Base-by-base conservation (phyloP, 2,113 vertebrate genomes). In the Neotragus moschatus region DNA sequence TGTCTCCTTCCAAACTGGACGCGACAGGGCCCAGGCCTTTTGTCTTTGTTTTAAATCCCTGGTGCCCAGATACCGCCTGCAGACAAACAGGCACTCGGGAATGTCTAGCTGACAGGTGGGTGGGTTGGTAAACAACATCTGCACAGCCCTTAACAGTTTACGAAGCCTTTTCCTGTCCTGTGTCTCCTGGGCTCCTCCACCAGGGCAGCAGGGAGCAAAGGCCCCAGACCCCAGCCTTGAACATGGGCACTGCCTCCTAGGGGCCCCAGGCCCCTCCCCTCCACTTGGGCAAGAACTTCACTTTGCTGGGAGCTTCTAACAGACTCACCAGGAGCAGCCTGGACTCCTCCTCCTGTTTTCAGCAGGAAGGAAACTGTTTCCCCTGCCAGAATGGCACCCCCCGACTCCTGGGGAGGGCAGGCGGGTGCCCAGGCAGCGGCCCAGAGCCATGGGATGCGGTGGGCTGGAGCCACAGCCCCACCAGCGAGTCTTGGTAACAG, bases 401-500 rank as follows among this genome's bases (percentile, higher is more conserved):
- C 47, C 25, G 16, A 2, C 55, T 36, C 39, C 51, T 0, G 6
- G 70, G 87, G 91, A 94, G 77, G 90, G 15, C 87, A 61, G 85
- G 95, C 51, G 15, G 89, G 90, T 84, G 79, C 96, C 96, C 94
- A 87, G 95, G 97, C 60, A 73, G 84, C 14, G 2, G 77, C 86
- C 92, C 19, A 9, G 82, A 94, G 85, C 96, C 49, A 36, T 39
- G 90, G 84, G 96, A 89, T 85, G 92, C 10, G 17, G 93, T 25
- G 28, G 70, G 92, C 93, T 97, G 90, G 73, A 55, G 94, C 60
- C 2, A 28, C 92, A 85, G 95, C 95, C 90, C 92, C 94, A 86
- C 96, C 96, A 95, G 87, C 26, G 21, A 99, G 98, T 98, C 98
- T 98, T 99, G 98, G 99, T 98, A 99, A 99, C 99, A 98, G 99